A percentile compares a stretch with the other conserved stretches of the same genome.
Conservation (phyloP, 2,888 invertebrate species). For the Pantelozetes paolii region DNA sequence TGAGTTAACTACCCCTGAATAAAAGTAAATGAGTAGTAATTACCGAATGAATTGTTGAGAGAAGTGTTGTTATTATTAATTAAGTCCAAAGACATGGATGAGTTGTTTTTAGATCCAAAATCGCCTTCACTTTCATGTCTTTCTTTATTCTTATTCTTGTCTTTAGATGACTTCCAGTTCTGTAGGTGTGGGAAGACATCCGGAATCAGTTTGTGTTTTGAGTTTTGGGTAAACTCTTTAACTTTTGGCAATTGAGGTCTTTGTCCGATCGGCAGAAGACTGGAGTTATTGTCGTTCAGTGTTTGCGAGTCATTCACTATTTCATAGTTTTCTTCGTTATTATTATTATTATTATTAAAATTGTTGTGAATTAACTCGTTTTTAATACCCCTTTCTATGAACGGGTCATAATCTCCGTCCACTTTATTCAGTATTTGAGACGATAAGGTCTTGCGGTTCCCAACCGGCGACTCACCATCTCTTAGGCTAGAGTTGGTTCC, state of each 20-base stretch:
- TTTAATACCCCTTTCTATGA: not conserved
- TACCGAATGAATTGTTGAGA: too few relatives aligned
- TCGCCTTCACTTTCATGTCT: not conserved
- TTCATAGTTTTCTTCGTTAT: slow-evolving; percentile 18
- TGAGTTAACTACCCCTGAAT: too few relatives aligned
- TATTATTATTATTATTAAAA: not conserved
- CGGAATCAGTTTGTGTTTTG: not conserved
- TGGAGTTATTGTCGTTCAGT: not conserved
- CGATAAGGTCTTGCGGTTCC: not conserved
- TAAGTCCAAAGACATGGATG: not conserved
- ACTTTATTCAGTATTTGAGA: not conserved
- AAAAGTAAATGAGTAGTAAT: too few relatives aligned
- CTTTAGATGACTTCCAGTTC: not conserved
- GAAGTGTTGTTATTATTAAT: not conserved
- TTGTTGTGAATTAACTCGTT: not conserved
- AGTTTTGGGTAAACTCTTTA: not conserved
- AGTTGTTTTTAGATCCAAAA: not conserved
- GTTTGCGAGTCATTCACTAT: not conserved
- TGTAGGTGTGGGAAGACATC: slow-evolving; percentile 9
- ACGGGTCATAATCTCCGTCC: slow-evolving; percentile 7
- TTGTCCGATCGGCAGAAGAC: not conserved
- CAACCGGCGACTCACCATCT: slow-evolving; percentile 11
- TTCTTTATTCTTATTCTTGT: not conserved
- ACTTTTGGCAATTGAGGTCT: slow-evolving; percentile 30
- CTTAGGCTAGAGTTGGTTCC: not conserved